phyloP scores from a whole-genome alignment of 2,888 invertebrate species.

The Carterocephalus palaemon region DNA sequence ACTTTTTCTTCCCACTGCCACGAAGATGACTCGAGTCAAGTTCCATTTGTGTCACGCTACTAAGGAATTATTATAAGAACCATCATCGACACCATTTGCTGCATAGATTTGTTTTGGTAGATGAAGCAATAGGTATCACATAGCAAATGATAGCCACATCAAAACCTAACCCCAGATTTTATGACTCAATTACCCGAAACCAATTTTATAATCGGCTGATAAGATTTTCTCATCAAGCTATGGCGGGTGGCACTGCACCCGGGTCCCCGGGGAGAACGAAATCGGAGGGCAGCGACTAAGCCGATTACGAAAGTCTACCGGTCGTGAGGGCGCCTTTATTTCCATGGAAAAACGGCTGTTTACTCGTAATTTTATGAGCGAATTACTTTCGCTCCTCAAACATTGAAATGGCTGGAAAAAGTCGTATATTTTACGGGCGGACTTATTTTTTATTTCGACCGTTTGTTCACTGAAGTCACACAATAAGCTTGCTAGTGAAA shows the following conservation, averaged over 20 bases:
- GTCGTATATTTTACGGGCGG: slow-evolving; percentile 66
- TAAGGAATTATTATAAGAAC: slow-evolving; percentile 20
- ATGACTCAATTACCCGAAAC: slow-evolving; percentile 74
- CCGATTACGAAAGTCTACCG: slow-evolving; percentile 75
- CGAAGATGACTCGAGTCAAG: slow-evolving; percentile 40
- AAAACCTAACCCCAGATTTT: slow-evolving; percentile 43
- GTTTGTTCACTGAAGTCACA: slow-evolving; percentile 48
- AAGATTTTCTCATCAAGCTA: slow-evolving; percentile 73
- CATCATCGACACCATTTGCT: slow-evolving; percentile 2
- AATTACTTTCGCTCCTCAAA: slow-evolving; percentile 74
- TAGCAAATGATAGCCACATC: slow-evolving; percentile 12
- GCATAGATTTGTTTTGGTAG: not conserved
- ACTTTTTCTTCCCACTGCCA: slow-evolving; percentile 51
- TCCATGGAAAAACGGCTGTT: slow-evolving; percentile 74
- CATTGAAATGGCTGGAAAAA: slow-evolving; percentile 66
- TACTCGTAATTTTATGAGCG: slow-evolving; percentile 74
- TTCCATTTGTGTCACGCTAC: slow-evolving; percentile 42
- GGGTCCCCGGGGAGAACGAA: slow-evolving; percentile 52
- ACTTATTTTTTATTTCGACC: slow-evolving; percentile 68
- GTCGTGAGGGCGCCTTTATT: slow-evolving; percentile 64
- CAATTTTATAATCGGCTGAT: slow-evolving; percentile 74
- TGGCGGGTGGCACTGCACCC: slow-evolving; percentile 62
- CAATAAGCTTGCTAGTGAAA: slow-evolving; percentile 27
- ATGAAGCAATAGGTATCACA: too few species aligned
- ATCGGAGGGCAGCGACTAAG: slow-evolving; percentile 61